Conservation (phyloP, 64 coral and sea anemone species). For the Montipora sp. region DNA sequence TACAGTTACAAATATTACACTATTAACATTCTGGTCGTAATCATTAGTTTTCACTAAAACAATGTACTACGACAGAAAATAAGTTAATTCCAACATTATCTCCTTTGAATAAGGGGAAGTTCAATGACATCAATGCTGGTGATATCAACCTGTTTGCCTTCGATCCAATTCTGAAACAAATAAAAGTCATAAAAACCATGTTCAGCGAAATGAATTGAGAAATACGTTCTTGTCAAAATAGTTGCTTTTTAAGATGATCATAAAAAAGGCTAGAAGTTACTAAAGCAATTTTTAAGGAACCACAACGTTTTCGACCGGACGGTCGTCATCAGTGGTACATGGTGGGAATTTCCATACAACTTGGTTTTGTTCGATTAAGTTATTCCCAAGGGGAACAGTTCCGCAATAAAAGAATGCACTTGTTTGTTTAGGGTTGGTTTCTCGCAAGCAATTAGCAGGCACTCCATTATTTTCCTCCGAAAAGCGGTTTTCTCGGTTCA, state of each 20-base stretch:
- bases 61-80: neutral
- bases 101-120: conserved; percentile 38
- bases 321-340: too few relatives aligned
- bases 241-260: too few relatives aligned
- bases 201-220: too few relatives aligned
- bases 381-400: neutral
- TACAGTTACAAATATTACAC: too few relatives aligned
- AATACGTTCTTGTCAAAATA: too few relatives aligned
- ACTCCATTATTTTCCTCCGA: neutral
- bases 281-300: too few relatives aligned
- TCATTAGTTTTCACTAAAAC: neutral
- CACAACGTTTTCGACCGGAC: too few relatives aligned
- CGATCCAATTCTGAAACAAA: conserved; percentile 1
- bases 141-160: conserved; percentile 21
- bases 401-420: neutral
- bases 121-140: conserved; percentile 40
- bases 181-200: too few relatives aligned
- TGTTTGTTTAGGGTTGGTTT: neutral
- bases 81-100: neutral
- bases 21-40: too few relatives aligned
- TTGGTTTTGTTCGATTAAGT: too few relatives aligned
- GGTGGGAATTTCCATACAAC: too few relatives aligned
- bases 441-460: neutral
- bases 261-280: too few relatives aligned
- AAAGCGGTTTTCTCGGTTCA: neutral